Base-by-base conservation (phyloP, 2,888 invertebrate species). In the Lamellibrachia satsuma region DNA sequence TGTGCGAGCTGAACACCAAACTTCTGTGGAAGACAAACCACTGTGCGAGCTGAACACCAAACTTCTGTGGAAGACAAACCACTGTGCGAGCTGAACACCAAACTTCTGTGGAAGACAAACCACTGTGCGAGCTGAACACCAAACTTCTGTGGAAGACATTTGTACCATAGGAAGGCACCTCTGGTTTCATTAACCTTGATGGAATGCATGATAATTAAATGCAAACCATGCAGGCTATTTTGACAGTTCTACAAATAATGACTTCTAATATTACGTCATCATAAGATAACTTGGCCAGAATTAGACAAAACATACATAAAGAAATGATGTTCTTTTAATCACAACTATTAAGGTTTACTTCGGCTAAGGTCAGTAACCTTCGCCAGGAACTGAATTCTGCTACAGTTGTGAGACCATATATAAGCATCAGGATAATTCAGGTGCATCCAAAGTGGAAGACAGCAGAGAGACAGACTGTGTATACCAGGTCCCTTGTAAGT, bases 291-390 rank as follows among this genome's bases (percentile, higher is more conserved):
- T 75, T 15, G 22, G 75, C 75, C 22, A 22, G 75, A 75, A 6
- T n/a, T 75, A n/a, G 75, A n/a, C 75, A 75, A 75, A 75, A 75
- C 75, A 75, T 75, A n/a, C n/a, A 55, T 55, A 75, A 75, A 22
- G 0, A 39, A 39, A 39, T 1, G 39, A 39, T 39, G 39, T 39
- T 39, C 39, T 39, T 39, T 39, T 39, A 39, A 39, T 39, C 39
- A 1, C 0, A 39, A 39, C 39, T 39, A 39, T 39, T 39, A 39
- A 39, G 39, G 39, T 39, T 39, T 39, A 39, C 39, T 39, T 39
- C 39, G 1, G 39, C 39, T 39, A 39, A 39, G 39, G 39, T 39
- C 39, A 39, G 39, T 39, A 39, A 1, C 39, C 39, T 39, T 39
- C 39, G 39, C 1, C 39, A 39, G 39, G 39, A 39, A 39, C 39